These are phyloP conservation scores for Pseudopleuronectes americanus DNA, from an alignment of 2,797 vertebrate species.

Conservation along the genomic window DNA sequence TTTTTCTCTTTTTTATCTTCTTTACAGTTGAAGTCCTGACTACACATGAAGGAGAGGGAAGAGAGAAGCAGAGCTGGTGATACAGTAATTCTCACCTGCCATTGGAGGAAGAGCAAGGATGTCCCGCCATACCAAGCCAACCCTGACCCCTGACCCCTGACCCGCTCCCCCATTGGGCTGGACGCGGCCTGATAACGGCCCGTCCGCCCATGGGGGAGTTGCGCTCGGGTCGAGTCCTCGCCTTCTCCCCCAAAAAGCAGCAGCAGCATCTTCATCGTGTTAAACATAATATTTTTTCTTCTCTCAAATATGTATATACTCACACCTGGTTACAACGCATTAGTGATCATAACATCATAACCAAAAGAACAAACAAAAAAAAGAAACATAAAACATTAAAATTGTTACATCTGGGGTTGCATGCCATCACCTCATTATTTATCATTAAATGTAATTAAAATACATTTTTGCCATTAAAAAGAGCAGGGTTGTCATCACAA, in stretches of 20 bases:
- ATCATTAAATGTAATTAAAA: slow-evolving; percentile 87
- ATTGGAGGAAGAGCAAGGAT: slow-evolving; percentile 81
- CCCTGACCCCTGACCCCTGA: slow-evolving; percentile 68
- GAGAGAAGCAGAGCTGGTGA: slow-evolving; percentile 83
- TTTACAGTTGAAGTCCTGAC: slow-evolving; percentile 81
- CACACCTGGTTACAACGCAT: slow-evolving; percentile 86
- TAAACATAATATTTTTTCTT: slow-evolving; percentile 63
- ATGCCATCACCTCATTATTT: slow-evolving; percentile 87
- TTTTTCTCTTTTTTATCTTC: slow-evolving; percentile 72
- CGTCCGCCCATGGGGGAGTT: slow-evolving; percentile 53
- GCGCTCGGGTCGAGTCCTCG: slow-evolving; percentile 61
- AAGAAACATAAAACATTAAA: slow-evolving; percentile 80
- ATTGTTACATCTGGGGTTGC: slow-evolving; percentile 86
- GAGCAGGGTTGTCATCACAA: slow-evolving; percentile 85
- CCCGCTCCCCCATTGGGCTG: slow-evolving; percentile 51
- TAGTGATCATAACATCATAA: slow-evolving; percentile 85
- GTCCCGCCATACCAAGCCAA: slow-evolving; percentile 62
- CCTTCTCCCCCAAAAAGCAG: slow-evolving; percentile 71
- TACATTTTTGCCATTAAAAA: slow-evolving; percentile 85
- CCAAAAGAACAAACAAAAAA: slow-evolving; percentile 68
- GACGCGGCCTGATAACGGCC: slow-evolving; percentile 66
- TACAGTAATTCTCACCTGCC: slow-evolving; percentile 80
- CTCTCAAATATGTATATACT: slow-evolving; percentile 82
- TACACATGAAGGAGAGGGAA: slow-evolving; percentile 73
- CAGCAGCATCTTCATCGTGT: slow-evolving; percentile 78